Evolutionary conservation across 2,888 invertebrate genomes (phyloP), one percentile per base, ranked within the genome.

Genomic region (Lysandra coridon): DNA sequence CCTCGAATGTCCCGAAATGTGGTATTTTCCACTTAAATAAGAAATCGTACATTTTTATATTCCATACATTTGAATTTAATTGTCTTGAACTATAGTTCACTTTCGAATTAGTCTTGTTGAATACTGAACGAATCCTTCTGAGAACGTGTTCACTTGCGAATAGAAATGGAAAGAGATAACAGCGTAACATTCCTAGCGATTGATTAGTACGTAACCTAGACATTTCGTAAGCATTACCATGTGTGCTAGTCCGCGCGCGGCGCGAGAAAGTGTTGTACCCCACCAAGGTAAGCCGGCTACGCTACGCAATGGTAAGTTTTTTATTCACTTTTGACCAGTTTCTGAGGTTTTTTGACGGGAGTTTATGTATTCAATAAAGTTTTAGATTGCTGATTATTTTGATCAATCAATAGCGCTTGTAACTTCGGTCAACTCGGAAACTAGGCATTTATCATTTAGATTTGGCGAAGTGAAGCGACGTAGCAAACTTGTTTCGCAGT

Each of bases 231-330:
- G 14, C 33, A 30, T 69, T 69, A 14, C 69, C 69, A 69, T 69
- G 23, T 69, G 69, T 69, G 69, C 33, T 69, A 69, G 69, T 69
- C 33, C 6, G 33, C 33, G 69, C 69, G 33, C 69, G 37, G 33
- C 69, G 33, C 33, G 33, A 14, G 69, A 69, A 69, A 69, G 69
- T 69, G 12, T 30, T 64, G 64, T 64, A 69, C 69, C 33, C 69
- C 69, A 69, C 69, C 64, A 69, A 69, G 69, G 69, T 69, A 69
- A 69, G 69, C 69, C 33, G 69, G 69, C 69, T 64, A 33, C 69
- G 69, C 69, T 10, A 69, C 4, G 69, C 33, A 37, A 69, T 69
- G 69, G 69, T 69, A 30, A 69, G 69, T 62, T 62, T 60, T 57
- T n/a, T 60, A 62, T 79, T 44, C 17, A 64, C 30, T 64, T 30